Evolutionary conservation across 2,888 invertebrate species (phyloP).

Genomic region (Platycheirus rosarum): DNA sequence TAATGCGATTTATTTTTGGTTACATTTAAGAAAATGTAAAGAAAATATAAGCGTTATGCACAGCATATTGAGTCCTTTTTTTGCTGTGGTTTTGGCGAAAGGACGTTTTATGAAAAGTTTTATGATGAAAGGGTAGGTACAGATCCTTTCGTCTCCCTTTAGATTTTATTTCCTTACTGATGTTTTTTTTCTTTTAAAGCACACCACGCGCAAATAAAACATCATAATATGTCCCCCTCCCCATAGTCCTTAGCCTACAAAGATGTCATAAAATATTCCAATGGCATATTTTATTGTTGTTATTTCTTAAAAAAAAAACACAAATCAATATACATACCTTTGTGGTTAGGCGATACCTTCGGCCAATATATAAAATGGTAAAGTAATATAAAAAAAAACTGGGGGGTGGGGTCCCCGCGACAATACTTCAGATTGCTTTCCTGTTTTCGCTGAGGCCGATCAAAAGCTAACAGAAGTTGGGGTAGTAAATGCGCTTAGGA

Average conservation of each 20-base stretch:
- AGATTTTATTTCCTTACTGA: constrained; percentile 8
- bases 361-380: constrained; percentile 59
- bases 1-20: constrained; percentile 73
- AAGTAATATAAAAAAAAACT: constrained; percentile 32
- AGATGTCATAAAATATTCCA: constrained; percentile 65
- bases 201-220: constrained; percentile 48
- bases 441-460: neutral
- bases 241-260: neutral
- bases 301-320: constrained; percentile 60
- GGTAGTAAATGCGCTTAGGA: constrained; percentile 59
- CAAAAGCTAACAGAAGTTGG: constrained; percentile 1
- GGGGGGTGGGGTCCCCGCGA: constrained; percentile 35
- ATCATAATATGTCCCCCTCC: constrained; percentile 27
- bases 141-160: constrained; percentile 6
- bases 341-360: constrained; percentile 45
- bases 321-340: constrained; percentile 63
- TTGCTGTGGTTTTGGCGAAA: constrained; percentile 11
- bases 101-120: constrained; percentile 59
- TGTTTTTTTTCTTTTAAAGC: constrained; percentile 15
- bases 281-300: constrained; percentile 65
- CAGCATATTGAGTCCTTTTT: constrained; percentile 61
- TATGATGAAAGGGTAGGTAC: constrained; percentile 19
- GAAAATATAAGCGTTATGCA: constrained; percentile 61
- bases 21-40: constrained; percentile 68
- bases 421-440: constrained; percentile 56